A percentile compares a stretch with the other conserved stretches of the same genome.
Conservation (phyloP, 2,113 vertebrate genomes). For the Sturnira hondurensis region DNA sequence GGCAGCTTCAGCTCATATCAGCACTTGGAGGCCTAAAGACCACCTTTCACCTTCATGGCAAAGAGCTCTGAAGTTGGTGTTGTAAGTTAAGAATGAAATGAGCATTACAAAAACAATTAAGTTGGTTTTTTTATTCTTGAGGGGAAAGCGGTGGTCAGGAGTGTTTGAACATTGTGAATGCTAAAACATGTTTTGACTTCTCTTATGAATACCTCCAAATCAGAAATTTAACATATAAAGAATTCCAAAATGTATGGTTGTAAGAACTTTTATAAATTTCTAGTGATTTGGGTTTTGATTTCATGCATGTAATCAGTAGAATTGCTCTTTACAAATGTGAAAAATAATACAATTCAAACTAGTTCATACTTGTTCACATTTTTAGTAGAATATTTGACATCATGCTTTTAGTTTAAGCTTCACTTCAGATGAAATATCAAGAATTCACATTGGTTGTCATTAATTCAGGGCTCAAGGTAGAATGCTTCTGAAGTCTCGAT, state of each 20-base stretch:
- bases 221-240: constrained; percentile 10
- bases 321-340: background rate
- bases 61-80: background rate
- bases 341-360: background rate
- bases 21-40: background rate
- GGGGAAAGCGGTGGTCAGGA: background rate
- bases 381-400: background rate
- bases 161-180: background rate
- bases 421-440: background rate
- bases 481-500: background rate
- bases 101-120: background rate
- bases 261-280: background rate
- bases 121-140: background rate
- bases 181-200: background rate
- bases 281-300: background rate
- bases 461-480: background rate
- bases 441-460: background rate
- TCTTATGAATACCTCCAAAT: background rate
- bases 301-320: background rate
- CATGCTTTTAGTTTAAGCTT: background rate
- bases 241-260: background rate
- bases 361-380: background rate
- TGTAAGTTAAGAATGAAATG: background rate
- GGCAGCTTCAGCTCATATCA: background rate
- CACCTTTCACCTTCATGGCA: background rate